A percentile compares a stretch with the other conserved stretches of the same genome.
These are phyloP conservation scores for Trachemys scripta DNA, from an alignment of 2,113 vertebrate species.

Conservation along the genomic window DNA sequence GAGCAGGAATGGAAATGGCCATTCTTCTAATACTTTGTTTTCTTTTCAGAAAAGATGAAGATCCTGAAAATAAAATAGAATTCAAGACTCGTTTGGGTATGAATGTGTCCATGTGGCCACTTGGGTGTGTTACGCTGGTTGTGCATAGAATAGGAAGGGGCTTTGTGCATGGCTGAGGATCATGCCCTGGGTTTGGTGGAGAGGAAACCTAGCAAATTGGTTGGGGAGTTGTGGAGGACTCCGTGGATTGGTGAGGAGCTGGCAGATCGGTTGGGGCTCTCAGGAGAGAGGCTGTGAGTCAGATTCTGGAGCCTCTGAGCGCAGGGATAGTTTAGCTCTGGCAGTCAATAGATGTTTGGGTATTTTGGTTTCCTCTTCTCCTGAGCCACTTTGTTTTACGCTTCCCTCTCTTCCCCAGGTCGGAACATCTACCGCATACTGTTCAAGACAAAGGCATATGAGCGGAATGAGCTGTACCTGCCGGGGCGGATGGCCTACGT, in stretches of 20 bases:
- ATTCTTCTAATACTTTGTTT: background rate
- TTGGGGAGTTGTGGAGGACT: background rate
- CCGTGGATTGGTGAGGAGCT: background rate
- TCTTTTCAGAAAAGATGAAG: constrained; percentile 92
- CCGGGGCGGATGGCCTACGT: constrained; percentile 98
- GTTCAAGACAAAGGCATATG: constrained; percentile 88
- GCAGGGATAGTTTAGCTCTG: background rate
- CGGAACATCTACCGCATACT: constrained; percentile 94
- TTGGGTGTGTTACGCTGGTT: background rate
- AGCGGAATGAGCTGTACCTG: constrained; percentile 96
- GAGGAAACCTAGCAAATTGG: background rate
- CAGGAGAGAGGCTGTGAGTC: background rate
- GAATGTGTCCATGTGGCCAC: background rate
- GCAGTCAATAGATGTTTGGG: background rate
- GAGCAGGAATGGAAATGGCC: background rate
- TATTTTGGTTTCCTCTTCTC: rapidly evolving
- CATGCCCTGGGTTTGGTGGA: background rate
- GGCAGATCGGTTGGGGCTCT: background rate
- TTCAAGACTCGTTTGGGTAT: constrained; percentile 97
- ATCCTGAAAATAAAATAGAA: constrained; percentile 99
- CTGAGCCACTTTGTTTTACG: rapidly evolving
- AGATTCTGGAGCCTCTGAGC: background rate
- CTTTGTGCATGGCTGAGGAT: background rate
- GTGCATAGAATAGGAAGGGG: background rate
- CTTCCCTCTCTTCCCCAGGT: constrained; percentile 73